A percentile compares a stretch with the other conserved stretches of the same genome.
phyloP scores from a whole-genome alignment of 2,797 vertebrate species.

The Chaunax sp. region DNA sequence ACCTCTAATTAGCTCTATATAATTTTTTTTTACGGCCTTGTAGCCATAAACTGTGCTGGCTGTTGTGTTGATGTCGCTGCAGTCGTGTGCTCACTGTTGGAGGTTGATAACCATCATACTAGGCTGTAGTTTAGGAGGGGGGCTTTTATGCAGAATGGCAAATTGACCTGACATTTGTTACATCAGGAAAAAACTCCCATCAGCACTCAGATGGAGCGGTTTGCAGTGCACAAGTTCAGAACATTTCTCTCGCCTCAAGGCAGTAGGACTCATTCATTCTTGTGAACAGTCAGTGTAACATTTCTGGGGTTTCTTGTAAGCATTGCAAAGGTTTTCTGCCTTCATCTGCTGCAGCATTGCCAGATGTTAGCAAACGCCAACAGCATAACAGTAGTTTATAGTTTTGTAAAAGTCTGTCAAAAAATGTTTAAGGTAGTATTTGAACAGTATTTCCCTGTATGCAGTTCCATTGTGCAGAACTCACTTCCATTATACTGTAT shows the following conservation, averaged over 20 bases:
- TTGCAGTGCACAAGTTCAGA: too few species aligned
- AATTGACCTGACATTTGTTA: constrained; percentile 30
- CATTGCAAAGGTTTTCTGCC: not conserved
- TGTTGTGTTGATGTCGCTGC: constrained; percentile 24
- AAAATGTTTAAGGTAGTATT: constrained; percentile 24
- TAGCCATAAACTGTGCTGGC: constrained; percentile 28
- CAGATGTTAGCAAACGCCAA: constrained; percentile 15
- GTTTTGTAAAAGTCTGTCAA: constrained; percentile 33
- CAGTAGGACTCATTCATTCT: constrained; percentile 22
- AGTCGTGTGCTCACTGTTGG: not conserved
- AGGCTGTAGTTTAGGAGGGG: constrained; percentile 3
- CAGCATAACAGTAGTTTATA: constrained; percentile 37
- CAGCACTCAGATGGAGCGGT: constrained; percentile 16
- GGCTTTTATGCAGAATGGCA: constrained; percentile 9
- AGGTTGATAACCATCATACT: not conserved
- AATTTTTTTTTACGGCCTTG: not conserved
- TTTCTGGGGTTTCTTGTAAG: constrained; percentile 25
- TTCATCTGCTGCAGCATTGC: constrained; percentile 9
- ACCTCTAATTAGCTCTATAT: constrained; percentile 11
- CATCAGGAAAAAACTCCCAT: constrained; percentile 40
- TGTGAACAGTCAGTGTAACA: constrained; percentile 6
- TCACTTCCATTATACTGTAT: not conserved
- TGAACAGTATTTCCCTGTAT: constrained; percentile 3
- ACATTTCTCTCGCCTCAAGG: too few species aligned
- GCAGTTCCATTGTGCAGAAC: not conserved